Percentiles rank a stretch among this genome's conserved stretches.
These are phyloP conservation scores for Timema cristinae DNA, from an alignment of 2,888 invertebrate species.

Conservation along the genomic window DNA sequence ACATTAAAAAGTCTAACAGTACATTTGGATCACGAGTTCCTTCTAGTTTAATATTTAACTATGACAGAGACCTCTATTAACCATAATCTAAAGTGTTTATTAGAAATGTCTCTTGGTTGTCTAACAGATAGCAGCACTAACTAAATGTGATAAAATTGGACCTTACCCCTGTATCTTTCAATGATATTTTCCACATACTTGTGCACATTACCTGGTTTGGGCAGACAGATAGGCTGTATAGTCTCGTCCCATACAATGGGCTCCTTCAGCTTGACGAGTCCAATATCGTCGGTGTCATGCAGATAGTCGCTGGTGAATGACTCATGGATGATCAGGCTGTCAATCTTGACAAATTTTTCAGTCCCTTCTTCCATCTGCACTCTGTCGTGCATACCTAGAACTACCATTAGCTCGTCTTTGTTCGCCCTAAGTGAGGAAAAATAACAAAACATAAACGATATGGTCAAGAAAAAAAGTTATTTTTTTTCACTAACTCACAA, in stretches of 20 bases:
- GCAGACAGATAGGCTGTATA: slow-evolving; percentile 54
- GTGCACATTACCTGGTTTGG: slow-evolving; percentile 45
- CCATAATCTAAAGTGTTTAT: too few species aligned
- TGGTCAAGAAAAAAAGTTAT: too few species aligned
- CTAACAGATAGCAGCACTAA: too few species aligned
- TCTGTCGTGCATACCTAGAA: slow-evolving; percentile 17
- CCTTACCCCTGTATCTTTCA: too few species aligned
- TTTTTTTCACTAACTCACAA: too few species aligned
- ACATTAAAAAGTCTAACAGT: too few species aligned
- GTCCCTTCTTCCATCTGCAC: slow-evolving; percentile 15
- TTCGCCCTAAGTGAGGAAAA: slow-evolving; percentile 43
- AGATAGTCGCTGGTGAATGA: slow-evolving; percentile 50
- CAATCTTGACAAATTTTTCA: slow-evolving; percentile 7
- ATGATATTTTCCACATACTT: too few species aligned
- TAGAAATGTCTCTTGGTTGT: too few species aligned
- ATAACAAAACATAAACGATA: slow-evolving; percentile 28
- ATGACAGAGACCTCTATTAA: too few species aligned
- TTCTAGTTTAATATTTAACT: too few species aligned
- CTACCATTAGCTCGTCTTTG: slow-evolving; percentile 31
- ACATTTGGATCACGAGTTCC: too few species aligned
- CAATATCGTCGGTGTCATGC: slow-evolving; percentile 56
- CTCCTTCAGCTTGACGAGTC: slow-evolving; percentile 48
- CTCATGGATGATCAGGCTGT: slow-evolving; percentile 32
- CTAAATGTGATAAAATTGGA: too few species aligned
- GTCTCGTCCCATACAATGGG: slow-evolving; percentile 47